Conservation (phyloP, 2,113 vertebrate genomes). For the Pygoscelis adeliae region DNA sequence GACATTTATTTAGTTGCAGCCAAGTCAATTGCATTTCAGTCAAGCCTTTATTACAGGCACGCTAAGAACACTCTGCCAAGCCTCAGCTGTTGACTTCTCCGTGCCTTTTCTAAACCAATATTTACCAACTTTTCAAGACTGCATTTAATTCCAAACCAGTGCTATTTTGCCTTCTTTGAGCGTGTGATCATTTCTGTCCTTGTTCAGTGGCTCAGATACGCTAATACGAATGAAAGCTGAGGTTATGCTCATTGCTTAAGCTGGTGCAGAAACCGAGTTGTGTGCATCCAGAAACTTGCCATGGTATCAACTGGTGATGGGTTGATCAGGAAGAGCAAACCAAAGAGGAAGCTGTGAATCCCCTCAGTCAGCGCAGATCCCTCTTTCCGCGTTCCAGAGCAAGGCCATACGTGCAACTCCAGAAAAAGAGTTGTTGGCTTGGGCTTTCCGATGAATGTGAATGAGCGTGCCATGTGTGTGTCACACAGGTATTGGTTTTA, state of each 20-base stretch:
- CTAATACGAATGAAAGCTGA: neutral
- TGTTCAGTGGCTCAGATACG: neutral
- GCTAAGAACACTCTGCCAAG: neutral
- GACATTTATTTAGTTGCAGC: neutral
- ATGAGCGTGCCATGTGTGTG: neutral
- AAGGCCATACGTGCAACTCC: neutral
- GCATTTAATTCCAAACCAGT: neutral
- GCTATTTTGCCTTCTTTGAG: neutral
- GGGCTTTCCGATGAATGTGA: neutral
- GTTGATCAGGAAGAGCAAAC: neutral
- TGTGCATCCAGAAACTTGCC: neutral
- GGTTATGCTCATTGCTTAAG: neutral
- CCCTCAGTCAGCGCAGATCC: fast-evolving
- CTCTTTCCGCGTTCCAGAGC: neutral
- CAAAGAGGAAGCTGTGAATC: neutral
- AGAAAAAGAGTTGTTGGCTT: neutral
- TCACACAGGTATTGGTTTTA: neutral
- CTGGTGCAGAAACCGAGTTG: neutral
- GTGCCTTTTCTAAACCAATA: neutral
- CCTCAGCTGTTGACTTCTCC: neutral
- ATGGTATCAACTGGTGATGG: fast-evolving
- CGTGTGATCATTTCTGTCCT: neutral
- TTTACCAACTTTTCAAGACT: neutral
- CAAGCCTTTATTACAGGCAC: neutral
- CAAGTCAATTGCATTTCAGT: neutral